phyloP scores from a whole-genome alignment of 2,797 vertebrate species.

The Acestrorhynchus altus region DNA sequence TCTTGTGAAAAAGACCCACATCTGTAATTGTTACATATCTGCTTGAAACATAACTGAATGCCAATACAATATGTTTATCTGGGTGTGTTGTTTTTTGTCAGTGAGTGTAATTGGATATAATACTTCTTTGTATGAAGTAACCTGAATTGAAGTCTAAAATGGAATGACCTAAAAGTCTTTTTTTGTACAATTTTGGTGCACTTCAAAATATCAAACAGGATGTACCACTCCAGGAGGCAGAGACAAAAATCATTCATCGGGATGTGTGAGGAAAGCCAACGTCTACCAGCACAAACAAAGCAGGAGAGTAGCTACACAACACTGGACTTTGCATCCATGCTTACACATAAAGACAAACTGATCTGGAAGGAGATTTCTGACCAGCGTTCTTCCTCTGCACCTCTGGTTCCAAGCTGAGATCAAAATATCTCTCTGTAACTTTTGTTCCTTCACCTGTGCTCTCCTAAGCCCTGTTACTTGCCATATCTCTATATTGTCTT shows the following conservation, averaged over 20 bases:
- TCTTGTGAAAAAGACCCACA: no score
- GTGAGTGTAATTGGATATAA: no score
- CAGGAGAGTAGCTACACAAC: constrained; percentile 16
- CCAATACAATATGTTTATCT: no score
- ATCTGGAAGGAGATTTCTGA: background rate
- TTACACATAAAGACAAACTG: no score
- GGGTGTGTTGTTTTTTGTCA: no score
- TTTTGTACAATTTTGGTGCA: constrained; percentile 1
- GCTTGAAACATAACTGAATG: no score
- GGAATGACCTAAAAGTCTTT: background rate
- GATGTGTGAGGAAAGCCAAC: constrained; percentile 85
- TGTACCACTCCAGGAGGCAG: constrained; percentile 90
- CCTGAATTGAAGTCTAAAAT: no score
- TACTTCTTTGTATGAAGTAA: no score
- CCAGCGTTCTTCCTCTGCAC: background rate
- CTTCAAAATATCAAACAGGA: constrained; percentile 73
- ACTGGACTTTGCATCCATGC: constrained; percentile 20
- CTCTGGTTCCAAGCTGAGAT: background rate
- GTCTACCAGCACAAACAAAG: constrained; percentile 40
- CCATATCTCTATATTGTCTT: constrained; percentile 26
- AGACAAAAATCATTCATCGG: constrained; percentile 81
- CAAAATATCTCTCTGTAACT: background rate
- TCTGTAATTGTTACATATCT: no score
- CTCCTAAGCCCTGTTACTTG: constrained; percentile 16
- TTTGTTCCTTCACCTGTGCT: constrained; percentile 1